Base-by-base conservation (phyloP, 2,113 vertebrate genomes). In the Indicator indicator region DNA sequence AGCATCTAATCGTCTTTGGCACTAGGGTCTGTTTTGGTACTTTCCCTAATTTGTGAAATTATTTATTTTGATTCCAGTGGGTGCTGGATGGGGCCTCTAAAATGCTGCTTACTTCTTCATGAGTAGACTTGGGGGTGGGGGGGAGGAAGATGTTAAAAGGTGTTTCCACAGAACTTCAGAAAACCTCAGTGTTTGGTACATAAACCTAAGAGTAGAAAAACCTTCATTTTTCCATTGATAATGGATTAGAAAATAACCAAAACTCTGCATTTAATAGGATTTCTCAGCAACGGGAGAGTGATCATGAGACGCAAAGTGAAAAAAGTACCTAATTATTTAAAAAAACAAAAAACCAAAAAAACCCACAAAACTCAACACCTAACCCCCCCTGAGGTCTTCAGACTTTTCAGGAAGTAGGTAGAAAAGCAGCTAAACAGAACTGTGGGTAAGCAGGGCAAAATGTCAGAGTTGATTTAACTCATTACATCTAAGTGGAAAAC, bases 401-500 rank as follows among this genome's bases (percentile, higher is more conserved):
- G 52, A 80, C 86, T 94, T 92, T 92, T 93, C 86, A 89, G 94
- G 88, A 73, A 94, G 91, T 62, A 92, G 90, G 96, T 88, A 93
- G 94, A n/a, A 65, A 95, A 95, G 89, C 20, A 46, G 91, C 94
- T 87, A 68, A 95, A 90, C n/a, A 91, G 88, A 97, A 95, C 87
- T 83, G 58, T n/a, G 97, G 95, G 97, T 96, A 95, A 77, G 62
- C 71, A 87, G 86, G 96, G 95, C 76, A 82, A 97, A 97, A 97
- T 97, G 97, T 97, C 96, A 95, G 88, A 83, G 95, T 90, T 96
- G 95, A 97, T 97, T 95, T 97, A 96, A 94, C 94, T 98, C 97
- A 98, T 98, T 98, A 97, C 97, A 96, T 97, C 97, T 90, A 97
- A 97, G 94, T 96, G 97, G 97, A 97, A 98, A 98, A 98, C 98